Conservation (phyloP, 1,140 invertebrate species). For the Orchestia grillus region DNA sequence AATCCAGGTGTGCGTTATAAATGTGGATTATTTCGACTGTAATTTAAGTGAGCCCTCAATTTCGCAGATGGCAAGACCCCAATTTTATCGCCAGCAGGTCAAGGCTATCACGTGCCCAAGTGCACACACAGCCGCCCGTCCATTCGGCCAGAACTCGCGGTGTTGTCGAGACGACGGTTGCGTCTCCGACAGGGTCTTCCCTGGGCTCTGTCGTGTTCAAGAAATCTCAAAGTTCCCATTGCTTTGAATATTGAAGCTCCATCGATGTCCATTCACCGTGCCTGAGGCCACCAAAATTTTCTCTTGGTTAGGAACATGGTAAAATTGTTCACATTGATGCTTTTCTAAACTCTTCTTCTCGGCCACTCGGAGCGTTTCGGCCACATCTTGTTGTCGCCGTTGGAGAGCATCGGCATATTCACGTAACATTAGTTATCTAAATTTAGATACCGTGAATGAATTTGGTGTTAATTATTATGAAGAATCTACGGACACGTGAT, state of each 20-base stretch:
- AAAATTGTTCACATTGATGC: neutral
- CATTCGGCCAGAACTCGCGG: neutral
- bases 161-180: neutral
- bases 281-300: too few species aligned
- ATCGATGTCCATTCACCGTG: neutral
- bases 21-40: neutral
- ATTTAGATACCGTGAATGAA: neutral
- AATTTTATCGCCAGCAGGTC: neutral
- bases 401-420: too few species aligned
- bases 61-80: neutral
- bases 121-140: neutral
- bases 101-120: neutral
- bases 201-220: neutral
- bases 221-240: neutral
- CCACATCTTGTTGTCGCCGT: too few species aligned
- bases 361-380: too few species aligned
- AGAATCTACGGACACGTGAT: neutral
- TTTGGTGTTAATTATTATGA: neutral
- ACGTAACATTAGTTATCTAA: neutral
- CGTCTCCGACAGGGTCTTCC: neutral
- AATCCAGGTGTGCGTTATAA: neutral
- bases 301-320: neutral
- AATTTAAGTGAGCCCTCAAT: constrained; percentile 1
- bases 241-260: neutral
- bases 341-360: neutral